Conservation (phyloP, 1,140 invertebrate genomes). For the Linepithema humile region DNA sequence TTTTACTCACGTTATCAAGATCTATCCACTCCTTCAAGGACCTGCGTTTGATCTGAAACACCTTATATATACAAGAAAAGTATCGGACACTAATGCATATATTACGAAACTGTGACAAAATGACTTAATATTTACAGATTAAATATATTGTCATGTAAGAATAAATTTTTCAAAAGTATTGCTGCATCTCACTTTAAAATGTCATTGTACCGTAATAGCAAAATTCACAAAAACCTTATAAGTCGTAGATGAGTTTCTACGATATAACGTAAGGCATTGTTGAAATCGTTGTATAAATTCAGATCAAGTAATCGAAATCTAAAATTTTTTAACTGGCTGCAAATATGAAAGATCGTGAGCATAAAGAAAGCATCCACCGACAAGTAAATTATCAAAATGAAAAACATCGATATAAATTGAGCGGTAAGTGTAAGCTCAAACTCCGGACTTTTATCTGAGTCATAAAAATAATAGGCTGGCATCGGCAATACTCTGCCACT, state of each 20-base stretch:
- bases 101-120: neutral
- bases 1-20: no score
- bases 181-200: no score
- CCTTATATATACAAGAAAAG: no score
- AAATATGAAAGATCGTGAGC: slow-evolving; percentile 17
- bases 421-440: neutral
- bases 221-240: neutral
- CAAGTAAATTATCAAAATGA: neutral
- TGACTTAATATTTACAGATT: no score
- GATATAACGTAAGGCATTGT: neutral
- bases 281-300: neutral
- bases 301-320: neutral
- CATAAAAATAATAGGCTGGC: slow-evolving; percentile 13
- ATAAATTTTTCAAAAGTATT: neutral
- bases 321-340: slow-evolving; percentile 30
- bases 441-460: slow-evolving; percentile 10
- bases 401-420: neutral
- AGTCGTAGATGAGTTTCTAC: slow-evolving; percentile 10
- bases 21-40: no score
- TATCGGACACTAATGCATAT: no score
- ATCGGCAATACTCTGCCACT: neutral
- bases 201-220: no score
- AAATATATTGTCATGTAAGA: no score
- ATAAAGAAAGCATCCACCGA: slow-evolving; percentile 25
- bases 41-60: no score